Conservation (phyloP, 2,797 vertebrate species). For the Dallia pectoralis region DNA sequence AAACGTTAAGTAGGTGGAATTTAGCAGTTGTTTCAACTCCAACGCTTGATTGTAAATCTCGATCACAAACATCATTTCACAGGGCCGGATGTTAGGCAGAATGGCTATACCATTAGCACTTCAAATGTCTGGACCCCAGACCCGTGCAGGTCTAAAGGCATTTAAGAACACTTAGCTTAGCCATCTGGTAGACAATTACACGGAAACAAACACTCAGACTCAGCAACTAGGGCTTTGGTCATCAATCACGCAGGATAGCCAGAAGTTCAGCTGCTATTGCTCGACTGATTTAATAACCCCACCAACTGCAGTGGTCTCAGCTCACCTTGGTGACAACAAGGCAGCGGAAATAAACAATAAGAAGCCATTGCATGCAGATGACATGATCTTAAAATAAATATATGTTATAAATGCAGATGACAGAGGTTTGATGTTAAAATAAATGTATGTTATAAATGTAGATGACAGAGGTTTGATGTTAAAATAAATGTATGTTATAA, state of each 20-base stretch:
- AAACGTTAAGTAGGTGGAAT: conserved; percentile 57
- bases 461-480: too few species aligned
- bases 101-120: conserved; percentile 62
- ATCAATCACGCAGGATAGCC: conserved; percentile 80
- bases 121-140: conserved; percentile 67
- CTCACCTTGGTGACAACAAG: conserved; percentile 18
- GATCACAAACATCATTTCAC: conserved; percentile 50
- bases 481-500: too few species aligned
- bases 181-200: conserved; percentile 86
- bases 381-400: not conserved
- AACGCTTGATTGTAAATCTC: conserved; percentile 42
- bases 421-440: too few species aligned
- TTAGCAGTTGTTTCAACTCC: conserved; percentile 35
- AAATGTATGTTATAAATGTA: too few species aligned
- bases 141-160: conserved; percentile 76
- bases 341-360: conserved; percentile 20
- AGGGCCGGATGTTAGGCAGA: conserved; percentile 55
- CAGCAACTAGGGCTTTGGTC: conserved; percentile 81
- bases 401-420: too few species aligned
- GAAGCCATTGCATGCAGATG: not conserved
- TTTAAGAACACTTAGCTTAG: conserved; percentile 83
- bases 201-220: conserved; percentile 81
- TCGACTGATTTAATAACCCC: conserved; percentile 75
- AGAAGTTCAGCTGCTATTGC: conserved; percentile 76
- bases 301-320: conserved; percentile 64